Base-by-base conservation (phyloP, 2,797 vertebrate genomes). In the Dallia pectoralis region DNA sequence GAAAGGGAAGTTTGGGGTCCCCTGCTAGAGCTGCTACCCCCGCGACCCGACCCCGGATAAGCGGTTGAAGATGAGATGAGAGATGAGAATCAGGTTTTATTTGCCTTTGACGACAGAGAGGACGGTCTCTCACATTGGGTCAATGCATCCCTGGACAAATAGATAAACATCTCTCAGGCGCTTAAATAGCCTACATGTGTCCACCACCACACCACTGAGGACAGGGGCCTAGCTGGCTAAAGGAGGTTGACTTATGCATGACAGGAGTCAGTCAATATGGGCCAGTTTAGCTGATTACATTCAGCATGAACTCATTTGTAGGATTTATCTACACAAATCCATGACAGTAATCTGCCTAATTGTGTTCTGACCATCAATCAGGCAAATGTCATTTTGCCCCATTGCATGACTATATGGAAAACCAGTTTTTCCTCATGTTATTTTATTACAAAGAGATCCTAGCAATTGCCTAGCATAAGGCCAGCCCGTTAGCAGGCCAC, bases 221-320 rank as follows among this genome's bases (percentile, higher is more conserved):
- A 56, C 53, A 25, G 11, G 22, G 4, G 1, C n/a, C 6, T 25
- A 56, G 53, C 9, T 25, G 53, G 22, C 53, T 56, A 56, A 56
- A 22, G 53, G 53, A 27, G 22, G n/a, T 12, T 25, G 53, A n/a
- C 53, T 59, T 59, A 59, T 25, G 53, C 53, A 56, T 25, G 53
- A 25, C n/a, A 56, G 53, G 53, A 59, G 53, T 59, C 22, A 59
- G 22, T 59, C 8, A 25, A 74, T 76, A 47, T 30, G 77, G 71
- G 71, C 27, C 69, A 77, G 73, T 79, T 79, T 69, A 83, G 70
- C 73, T 59, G 74, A 80, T 73, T 75, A 81, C 78, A 81, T 74
- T 74, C 77, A 51, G 62, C 77, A 65, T 74, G 71, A 79, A 80
- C 77, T 79, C 61, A 79, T 74, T 79, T 75, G 51, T 65, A 72